These are phyloP conservation scores for Typhlomys cinereus DNA, from an alignment of 2,113 vertebrate species.

Conservation along the genomic window DNA sequence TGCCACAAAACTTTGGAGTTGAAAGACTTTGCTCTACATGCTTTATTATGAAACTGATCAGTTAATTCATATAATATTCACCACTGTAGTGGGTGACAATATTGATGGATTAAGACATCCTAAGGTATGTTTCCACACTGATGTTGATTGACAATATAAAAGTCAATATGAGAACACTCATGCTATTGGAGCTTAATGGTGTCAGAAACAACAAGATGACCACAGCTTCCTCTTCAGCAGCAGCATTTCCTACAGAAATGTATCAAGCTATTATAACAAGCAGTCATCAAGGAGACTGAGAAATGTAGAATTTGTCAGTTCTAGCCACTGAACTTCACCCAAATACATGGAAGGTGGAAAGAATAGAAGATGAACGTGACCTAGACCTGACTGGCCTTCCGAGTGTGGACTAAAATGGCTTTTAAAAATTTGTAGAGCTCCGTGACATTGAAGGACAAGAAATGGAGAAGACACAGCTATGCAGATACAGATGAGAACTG, in stretches of 20 bases:
- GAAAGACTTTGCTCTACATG: neutral
- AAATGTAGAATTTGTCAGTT: neutral
- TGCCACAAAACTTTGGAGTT: neutral
- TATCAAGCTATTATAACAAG: neutral
- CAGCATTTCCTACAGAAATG: neutral
- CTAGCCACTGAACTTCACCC: neutral
- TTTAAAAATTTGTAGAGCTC: neutral
- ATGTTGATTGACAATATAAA: neutral
- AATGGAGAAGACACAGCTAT: neutral
- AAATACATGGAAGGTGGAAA: neutral
- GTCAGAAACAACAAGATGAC: neutral
- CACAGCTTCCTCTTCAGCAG: neutral
- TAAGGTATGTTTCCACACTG: neutral
- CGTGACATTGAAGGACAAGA: neutral
- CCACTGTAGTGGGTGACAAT: neutral
- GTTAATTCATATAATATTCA: conserved; percentile 31
- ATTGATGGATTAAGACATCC: neutral
- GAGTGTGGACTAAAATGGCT: neutral
- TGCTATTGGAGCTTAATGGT: too few relatives aligned
- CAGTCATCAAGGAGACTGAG: neutral
- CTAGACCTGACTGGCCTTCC: neutral
- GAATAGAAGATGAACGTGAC: neutral
- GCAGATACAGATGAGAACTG: neutral
- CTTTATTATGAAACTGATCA: neutral
- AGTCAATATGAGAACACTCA: neutral